Evolutionary conservation across 2,888 invertebrate genomes (phyloP), one percentile per base, ranked within the genome.

Genomic region (Octodonta nipae): DNA sequence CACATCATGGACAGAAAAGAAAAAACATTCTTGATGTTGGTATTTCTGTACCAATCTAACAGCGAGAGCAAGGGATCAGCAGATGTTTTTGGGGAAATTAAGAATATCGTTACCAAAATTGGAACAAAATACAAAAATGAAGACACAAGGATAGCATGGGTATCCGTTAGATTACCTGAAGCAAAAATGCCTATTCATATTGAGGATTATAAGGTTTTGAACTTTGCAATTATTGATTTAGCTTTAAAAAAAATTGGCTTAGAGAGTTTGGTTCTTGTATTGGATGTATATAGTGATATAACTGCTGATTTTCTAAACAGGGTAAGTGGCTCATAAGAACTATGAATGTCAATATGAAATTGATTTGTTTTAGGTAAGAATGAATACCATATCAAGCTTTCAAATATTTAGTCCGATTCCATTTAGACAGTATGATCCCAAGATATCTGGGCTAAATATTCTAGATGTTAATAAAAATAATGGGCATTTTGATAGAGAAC

Each of bases 371-470:
- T 57, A 82, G 82, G 83, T 91, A 7, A 76, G 93, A 37, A 91
- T 96, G 86, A 95, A 93, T 63, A 91, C 91, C 2, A 87, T 96
- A 41, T 65, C 68, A 44, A 80, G 81, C 43, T 80, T 76, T 62
- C 93, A 93, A 68, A 76, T 92, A 49, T 96, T 81, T 66, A 78
- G 80, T 51, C 87, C 93, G n/a, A 76, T 89, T 43, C 85, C 86
- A 12, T 96, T 92, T 63, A 73, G 80, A 49, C 84, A 88, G 54
- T 91, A 80, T 65, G 74, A 89, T 51, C 87, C 86, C 28, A 69
- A 71, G 49, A 65, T 78, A 43, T 39, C 55, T 1, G 45, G 52
- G 32, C 34, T 43, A 8, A 28, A 41, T 5, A 67, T 70, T 31
- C 58, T 75, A 3, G 80, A 85, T 45, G 68, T 80, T 12, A 75